Evolutionary conservation across 1,140 invertebrate genomes (phyloP).

Genomic region (Drosophila nasuta): DNA sequence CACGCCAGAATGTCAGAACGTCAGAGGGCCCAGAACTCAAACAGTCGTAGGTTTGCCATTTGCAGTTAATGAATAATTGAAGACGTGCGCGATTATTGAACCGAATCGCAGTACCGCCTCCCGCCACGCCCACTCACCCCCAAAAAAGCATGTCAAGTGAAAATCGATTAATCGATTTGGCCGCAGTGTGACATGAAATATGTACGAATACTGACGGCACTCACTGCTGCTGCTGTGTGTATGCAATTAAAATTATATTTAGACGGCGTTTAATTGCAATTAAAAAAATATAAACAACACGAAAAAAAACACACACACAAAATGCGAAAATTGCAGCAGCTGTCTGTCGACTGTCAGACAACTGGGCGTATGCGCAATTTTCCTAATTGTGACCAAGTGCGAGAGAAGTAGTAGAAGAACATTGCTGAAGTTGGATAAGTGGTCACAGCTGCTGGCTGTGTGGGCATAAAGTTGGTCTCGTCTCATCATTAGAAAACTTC

Average conservation of each 20-base stretch:
- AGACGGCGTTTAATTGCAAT: conserved; percentile 55
- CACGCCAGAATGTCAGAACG: background rate
- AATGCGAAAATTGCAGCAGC: conserved; percentile 15
- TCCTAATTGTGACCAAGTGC: conserved; percentile 27
- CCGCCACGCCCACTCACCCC: no score
- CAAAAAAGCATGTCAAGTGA: conserved; percentile 51
- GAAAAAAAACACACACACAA: background rate
- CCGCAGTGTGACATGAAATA: conserved; percentile 28
- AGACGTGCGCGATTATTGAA: conserved; percentile 38
- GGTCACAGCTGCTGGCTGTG: conserved; percentile 37
- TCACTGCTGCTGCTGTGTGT: conserved; percentile 1
- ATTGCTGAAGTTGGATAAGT: conserved; percentile 5
- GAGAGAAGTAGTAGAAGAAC: background rate
- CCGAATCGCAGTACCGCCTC: conserved; percentile 4
- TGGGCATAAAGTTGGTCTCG: conserved; percentile 18
- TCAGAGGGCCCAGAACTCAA: background rate
- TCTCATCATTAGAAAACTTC: conserved; percentile 33
- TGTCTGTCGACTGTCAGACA: conserved; percentile 27
- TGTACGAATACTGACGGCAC: conserved; percentile 5
- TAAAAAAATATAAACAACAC: conserved; percentile 21
- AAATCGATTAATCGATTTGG: conserved; percentile 74
- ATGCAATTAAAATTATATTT: conserved; percentile 66
- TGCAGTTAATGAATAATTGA: conserved; percentile 47
- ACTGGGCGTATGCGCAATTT: conserved; percentile 61
- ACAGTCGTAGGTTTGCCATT: conserved; percentile 25